Evolutionary conservation across 1,140 invertebrate genomes (phyloP), one percentile per base, ranked within the genome.

Genomic region (Tribolium madens): DNA sequence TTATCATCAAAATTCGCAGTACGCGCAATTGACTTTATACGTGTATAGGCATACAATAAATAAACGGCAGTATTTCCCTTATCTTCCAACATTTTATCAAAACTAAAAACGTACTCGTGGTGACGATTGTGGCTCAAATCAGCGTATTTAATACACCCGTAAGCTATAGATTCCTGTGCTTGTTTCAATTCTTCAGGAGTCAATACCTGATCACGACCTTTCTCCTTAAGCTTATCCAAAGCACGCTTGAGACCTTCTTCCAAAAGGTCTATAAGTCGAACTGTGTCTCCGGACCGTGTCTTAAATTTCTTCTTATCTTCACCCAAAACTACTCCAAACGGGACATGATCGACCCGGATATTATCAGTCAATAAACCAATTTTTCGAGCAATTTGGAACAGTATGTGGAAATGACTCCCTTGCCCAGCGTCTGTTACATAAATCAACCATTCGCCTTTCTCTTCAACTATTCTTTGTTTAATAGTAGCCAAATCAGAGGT

Each of bases 261-360:
- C 3, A 99, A 87, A n/a, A 99, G 88, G 81, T 98, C 95, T 6
- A 90, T 89, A 0, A 99, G 87, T 79, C 95, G 92, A 0, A 99
- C 93, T 4, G 97, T 98, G 79, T 99, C 98, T 3, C 98, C 98
- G 26, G 97, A 99, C 70, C 98, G 90, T 0, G 98, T 99, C 88
- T 99, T 99, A 84, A 99, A 99, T 86, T 99, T 99, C 85, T 99
- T 99, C 85, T 95, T 97, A 88, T 99, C 98, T 87, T 98, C 98
- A 12, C 98, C 98, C 0, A 99, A 87, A 0, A 99, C 98, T 5
- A 99, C 95, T 14, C 98, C 98, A 87, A 99, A 99, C 10, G 92
- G 92, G 26, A 99, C 95, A 88, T 98, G 96, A 85, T 99, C 96
- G 0, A 98, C 87, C 57, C 93, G 89, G 68, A 88, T 87, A 13